Percentiles rank a stretch among this genome's conserved stretches.
Evolutionary conservation across 2,797 vertebrate species (phyloP).

Genomic region (Chaetophractus vellerosus): DNA sequence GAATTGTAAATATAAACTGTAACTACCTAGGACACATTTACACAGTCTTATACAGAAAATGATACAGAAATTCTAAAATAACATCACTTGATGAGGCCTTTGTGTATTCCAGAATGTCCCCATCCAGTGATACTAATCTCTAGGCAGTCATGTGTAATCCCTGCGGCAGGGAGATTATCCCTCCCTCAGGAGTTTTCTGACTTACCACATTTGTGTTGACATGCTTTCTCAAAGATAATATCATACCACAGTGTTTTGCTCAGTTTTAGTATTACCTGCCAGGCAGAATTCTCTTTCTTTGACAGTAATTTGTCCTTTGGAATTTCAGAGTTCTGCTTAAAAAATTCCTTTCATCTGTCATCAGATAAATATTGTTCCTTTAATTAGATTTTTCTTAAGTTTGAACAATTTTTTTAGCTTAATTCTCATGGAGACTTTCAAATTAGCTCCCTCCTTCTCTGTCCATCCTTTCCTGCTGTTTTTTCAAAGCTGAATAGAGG

Average conservation of each 20-base stretch:
- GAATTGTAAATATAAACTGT: background rate
- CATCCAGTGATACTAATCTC: slow-evolving; percentile 24
- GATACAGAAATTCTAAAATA: slow-evolving; percentile 38
- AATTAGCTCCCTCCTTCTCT: background rate
- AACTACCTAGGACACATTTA: background rate
- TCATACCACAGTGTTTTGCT: background rate
- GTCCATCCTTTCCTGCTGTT: background rate
- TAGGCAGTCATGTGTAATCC: slow-evolving; percentile 12
- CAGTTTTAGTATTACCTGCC: slow-evolving; percentile 54
- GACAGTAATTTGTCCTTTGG: slow-evolving; percentile 66
- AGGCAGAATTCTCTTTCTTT: slow-evolving; percentile 51
- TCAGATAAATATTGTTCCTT: slow-evolving; percentile 69
- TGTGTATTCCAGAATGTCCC: background rate
- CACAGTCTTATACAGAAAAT: background rate
- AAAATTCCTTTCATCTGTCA: slow-evolving; percentile 73
- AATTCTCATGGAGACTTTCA: slow-evolving; percentile 60
- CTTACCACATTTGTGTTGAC: slow-evolving; percentile 64
- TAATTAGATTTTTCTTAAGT: slow-evolving; percentile 71
- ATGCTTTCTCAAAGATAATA: slow-evolving; percentile 44
- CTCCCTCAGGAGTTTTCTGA: slow-evolving; percentile 33
- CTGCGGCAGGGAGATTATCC: background rate
- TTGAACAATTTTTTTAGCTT: slow-evolving; percentile 56
- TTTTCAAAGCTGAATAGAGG: slow-evolving; percentile 40
- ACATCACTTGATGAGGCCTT: slow-evolving; percentile 23
- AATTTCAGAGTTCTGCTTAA: slow-evolving; percentile 60